Evolutionary conservation across 2,113 vertebrate species (phyloP).

Genomic region (Microcebus jonahi): DNA sequence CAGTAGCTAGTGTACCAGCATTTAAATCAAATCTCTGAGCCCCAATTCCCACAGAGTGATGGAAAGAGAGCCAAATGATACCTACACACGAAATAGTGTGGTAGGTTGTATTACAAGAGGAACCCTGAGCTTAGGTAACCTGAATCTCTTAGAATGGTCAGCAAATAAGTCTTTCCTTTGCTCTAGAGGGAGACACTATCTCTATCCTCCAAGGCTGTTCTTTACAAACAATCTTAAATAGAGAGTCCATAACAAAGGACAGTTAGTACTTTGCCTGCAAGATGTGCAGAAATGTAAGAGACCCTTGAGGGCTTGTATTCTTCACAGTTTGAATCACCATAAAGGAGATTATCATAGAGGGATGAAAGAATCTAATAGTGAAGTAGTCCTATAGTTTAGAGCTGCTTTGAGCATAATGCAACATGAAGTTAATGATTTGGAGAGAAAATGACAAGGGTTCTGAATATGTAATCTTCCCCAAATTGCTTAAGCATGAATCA

Average conservation of each 20-base stretch:
- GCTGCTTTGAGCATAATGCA: neutral
- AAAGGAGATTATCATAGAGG: neutral
- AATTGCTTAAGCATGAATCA: neutral
- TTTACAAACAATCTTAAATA: neutral
- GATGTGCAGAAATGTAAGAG: neutral
- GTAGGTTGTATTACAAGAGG: neutral
- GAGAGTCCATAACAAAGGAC: neutral
- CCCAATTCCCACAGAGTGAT: neutral
- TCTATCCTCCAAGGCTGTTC: neutral
- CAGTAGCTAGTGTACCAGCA: neutral
- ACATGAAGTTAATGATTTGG: neutral
- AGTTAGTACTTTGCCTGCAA: neutral
- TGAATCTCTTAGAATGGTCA: neutral
- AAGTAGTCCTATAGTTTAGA: neutral
- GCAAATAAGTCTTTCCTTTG: neutral
- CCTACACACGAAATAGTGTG: neutral
- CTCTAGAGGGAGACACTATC: neutral
- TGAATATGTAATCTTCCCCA: neutral
- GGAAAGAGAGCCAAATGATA: neutral
- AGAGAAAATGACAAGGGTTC: neutral
- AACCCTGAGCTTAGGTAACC: neutral
- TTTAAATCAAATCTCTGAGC: slow-evolving; percentile 8
- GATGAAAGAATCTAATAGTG: neutral
- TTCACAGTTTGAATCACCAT: neutral
- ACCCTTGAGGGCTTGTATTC: neutral